phyloP scores from a whole-genome alignment of 1,140 invertebrate species.

The Saccostrea echinata region DNA sequence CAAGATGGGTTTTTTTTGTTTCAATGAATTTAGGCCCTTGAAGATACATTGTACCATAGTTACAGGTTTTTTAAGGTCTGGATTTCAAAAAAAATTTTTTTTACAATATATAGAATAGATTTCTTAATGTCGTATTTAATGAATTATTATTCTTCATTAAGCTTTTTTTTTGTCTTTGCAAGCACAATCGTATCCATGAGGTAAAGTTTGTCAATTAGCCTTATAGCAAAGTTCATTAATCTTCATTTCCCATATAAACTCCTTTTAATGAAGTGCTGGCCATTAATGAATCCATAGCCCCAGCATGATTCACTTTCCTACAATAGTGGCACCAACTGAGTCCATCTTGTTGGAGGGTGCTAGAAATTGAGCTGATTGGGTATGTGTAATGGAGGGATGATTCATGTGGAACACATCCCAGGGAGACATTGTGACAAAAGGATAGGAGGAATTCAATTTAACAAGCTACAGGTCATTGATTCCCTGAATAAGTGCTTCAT shows the following conservation, averaged over 20 bases:
- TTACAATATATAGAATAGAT: too few relatives aligned
- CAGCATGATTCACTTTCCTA: not conserved
- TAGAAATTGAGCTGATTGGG: not conserved
- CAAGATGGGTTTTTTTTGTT: not conserved
- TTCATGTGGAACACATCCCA: constrained; percentile 3
- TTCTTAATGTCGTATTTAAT: too few relatives aligned
- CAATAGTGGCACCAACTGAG: not conserved
- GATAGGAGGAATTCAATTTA: not conserved
- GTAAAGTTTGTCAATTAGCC: not conserved
- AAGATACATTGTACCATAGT: too few relatives aligned
- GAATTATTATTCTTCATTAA: too few relatives aligned
- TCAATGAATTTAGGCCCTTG: too few relatives aligned
- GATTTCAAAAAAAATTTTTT: too few relatives aligned
- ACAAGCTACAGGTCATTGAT: constrained; percentile 22
- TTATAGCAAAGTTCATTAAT: not conserved
- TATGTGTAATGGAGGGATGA: constrained; percentile 20
- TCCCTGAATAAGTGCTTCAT: not conserved
- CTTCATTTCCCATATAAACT: not conserved
- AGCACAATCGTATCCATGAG: too few relatives aligned
- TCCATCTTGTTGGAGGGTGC: not conserved
- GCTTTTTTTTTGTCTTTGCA: too few relatives aligned
- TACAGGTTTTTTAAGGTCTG: too few relatives aligned
- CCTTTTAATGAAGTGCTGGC: not conserved
- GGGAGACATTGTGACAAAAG: not conserved
- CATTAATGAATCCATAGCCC: not conserved